Evolutionary conservation across 2,888 invertebrate genomes (phyloP).

Genomic region (Drosophila borborema): DNA sequence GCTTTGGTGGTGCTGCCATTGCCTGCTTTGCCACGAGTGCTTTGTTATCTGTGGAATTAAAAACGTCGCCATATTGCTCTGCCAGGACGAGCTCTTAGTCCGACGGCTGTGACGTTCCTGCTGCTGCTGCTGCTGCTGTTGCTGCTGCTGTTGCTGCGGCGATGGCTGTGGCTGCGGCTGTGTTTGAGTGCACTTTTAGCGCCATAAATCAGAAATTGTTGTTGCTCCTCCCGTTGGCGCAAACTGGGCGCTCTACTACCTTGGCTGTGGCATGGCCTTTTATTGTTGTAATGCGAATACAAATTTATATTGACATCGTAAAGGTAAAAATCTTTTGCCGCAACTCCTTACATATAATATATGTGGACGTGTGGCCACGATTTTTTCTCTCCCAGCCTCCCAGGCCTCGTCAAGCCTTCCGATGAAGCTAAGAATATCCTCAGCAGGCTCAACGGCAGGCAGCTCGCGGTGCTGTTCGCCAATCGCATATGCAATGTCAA

Average conservation of each 20-base stretch:
- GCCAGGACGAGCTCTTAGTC: slow-evolving; percentile 43
- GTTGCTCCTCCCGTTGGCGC: slow-evolving; percentile 25
- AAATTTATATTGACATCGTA: slow-evolving; percentile 82
- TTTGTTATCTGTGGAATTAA: slow-evolving; percentile 76
- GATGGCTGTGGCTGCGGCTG: slow-evolving; percentile 39
- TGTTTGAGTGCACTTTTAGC: slow-evolving; percentile 79
- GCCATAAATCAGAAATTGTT: slow-evolving; percentile 77
- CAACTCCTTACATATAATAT: slow-evolving; percentile 63
- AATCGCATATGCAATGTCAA: slow-evolving; percentile 80
- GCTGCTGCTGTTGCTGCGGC: slow-evolving; percentile 1
- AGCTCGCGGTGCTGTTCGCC: slow-evolving; percentile 42
- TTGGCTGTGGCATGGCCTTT: slow-evolving; percentile 46
- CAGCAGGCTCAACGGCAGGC: slow-evolving; percentile 48
- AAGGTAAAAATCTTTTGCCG: slow-evolving; percentile 75
- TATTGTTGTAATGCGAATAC: slow-evolving; percentile 82
- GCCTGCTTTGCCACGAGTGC: slow-evolving; percentile 65
- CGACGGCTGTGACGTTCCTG: slow-evolving; percentile 14
- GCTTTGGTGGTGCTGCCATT: slow-evolving; percentile 16
- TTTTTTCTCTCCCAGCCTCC: background rate
- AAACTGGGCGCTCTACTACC: slow-evolving; percentile 17
- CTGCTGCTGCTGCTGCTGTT: slow-evolving; percentile 21
- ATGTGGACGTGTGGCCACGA: slow-evolving; percentile 45
- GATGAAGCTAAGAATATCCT: slow-evolving; percentile 15
- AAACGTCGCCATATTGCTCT: slow-evolving; percentile 75
- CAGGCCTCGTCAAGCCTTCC: too few relatives aligned